Conservation (phyloP, 2,888 invertebrate species). For the Torymus texanus region DNA sequence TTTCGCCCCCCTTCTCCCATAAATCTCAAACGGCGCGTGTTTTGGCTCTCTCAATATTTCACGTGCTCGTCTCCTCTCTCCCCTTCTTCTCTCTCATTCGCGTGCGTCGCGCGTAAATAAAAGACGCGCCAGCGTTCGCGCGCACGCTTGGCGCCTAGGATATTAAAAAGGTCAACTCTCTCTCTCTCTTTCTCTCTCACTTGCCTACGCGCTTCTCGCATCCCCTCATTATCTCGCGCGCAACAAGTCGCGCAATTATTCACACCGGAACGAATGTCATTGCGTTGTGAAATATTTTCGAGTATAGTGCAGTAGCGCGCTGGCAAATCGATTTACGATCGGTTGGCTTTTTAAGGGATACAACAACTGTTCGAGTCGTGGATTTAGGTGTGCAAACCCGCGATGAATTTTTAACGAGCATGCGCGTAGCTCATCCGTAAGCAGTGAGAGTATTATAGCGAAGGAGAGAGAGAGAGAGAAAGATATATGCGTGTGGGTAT, state of each 20-base stretch:
- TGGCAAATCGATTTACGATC: constrained; percentile 60
- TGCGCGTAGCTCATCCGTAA: too few species aligned
- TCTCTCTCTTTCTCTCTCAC: constrained; percentile 42
- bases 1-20: constrained; percentile 10
- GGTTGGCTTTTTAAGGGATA: constrained; percentile 43
- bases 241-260: constrained; percentile 51
- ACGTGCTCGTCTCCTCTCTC: constrained; percentile 21
- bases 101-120: constrained; percentile 29
- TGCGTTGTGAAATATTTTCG: constrained; percentile 42
- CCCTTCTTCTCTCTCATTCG: neutral
- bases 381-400: constrained; percentile 68
- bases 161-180: constrained; percentile 51
- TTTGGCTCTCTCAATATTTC: constrained; percentile 48
- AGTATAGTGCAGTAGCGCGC: neutral
- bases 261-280: constrained; percentile 44
- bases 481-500: constrained; percentile 32
- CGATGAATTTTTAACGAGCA: constrained; percentile 67
- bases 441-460: too few species aligned
- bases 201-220: constrained; percentile 34
- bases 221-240: constrained; percentile 45
- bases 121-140: neutral
- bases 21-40: constrained; percentile 37
- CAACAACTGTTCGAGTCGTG: constrained; percentile 58
- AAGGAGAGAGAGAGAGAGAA: neutral
- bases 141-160: constrained; percentile 16